A percentile compares a stretch with the other conserved stretches of the same genome.
phyloP scores from a whole-genome alignment of 1,140 invertebrate species.

The Drosophila sp. region DNA sequence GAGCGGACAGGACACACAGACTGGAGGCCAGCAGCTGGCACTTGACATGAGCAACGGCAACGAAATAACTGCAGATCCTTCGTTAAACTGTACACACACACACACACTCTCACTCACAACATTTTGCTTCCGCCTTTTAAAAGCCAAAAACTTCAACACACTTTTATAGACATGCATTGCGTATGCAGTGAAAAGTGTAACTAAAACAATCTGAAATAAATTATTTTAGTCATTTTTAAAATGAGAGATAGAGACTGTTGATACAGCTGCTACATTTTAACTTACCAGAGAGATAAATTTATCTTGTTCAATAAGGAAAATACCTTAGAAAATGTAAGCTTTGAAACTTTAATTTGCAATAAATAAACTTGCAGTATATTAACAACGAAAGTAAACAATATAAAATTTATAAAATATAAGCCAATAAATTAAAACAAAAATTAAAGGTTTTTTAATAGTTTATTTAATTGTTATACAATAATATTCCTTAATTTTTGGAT shows the following conservation, averaged over 20 bases:
- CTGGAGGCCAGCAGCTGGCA: constrained; percentile 67
- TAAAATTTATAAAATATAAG: too few relatives aligned
- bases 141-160: constrained; percentile 56
- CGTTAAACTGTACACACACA: constrained; percentile 62
- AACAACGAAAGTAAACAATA: too few relatives aligned
- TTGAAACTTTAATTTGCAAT: too few relatives aligned
- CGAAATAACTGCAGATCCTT: constrained; percentile 78
- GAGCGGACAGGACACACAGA: constrained; percentile 1
- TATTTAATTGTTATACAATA: too few relatives aligned
- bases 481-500: too few relatives aligned
- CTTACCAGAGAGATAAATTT: too few relatives aligned
- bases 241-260: constrained; percentile 13
- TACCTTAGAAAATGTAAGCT: too few relatives aligned
- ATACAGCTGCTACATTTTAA: too few relatives aligned
- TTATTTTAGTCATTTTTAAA: constrained; percentile 51
- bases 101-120: constrained; percentile 28
- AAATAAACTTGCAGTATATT: too few relatives aligned
- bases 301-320: too few relatives aligned
- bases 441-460: too few relatives aligned
- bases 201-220: constrained; percentile 73
- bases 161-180: constrained; percentile 23
- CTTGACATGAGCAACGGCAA: constrained; percentile 78
- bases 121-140: constrained; percentile 65
- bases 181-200: constrained; percentile 59
- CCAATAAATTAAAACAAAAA: too few relatives aligned